Evolutionary conservation across 2,113 vertebrate species (phyloP).

Genomic region (Dryoscopus gambensis): DNA sequence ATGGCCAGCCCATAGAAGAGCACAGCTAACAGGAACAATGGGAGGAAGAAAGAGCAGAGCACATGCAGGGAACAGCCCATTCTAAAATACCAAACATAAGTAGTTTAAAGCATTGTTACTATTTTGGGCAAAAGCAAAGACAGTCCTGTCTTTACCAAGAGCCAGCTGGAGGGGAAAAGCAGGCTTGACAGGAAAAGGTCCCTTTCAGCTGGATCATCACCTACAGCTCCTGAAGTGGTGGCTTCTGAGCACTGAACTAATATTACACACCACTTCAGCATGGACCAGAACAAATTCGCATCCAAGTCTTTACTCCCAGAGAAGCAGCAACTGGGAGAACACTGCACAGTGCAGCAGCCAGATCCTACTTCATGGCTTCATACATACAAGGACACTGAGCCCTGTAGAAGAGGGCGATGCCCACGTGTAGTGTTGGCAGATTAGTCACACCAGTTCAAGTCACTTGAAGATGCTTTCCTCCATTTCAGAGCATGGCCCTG

Average conservation of each 20-base stretch:
- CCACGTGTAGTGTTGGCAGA: rapidly evolving
- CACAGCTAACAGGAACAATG: conserved; percentile 11
- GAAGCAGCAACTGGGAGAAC: neutral
- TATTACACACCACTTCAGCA: neutral
- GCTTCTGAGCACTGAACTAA: neutral
- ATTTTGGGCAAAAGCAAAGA: conserved; percentile 23
- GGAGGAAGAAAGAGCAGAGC: conserved; percentile 18
- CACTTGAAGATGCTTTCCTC: neutral
- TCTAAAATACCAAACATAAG: neutral
- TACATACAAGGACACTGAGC: neutral
- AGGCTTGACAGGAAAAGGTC: neutral
- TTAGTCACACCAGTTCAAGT: neutral
- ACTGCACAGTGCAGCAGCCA: neutral
- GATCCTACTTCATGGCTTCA: neutral
- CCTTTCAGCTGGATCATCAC: neutral
- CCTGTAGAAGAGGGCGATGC: neutral
- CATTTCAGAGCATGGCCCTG: neutral
- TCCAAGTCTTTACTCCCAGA: neutral
- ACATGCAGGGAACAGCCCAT: neutral
- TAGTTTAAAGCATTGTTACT: conserved; percentile 19
- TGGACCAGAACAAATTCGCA: neutral
- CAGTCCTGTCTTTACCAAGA: neutral
- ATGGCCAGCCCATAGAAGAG: neutral
- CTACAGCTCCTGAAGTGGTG: neutral
- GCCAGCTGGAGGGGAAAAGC: neutral